A percentile compares a stretch with the other conserved stretches of the same genome.
Conservation (phyloP, 1,140 invertebrate species). For the Hycleus phaleratus region DNA sequence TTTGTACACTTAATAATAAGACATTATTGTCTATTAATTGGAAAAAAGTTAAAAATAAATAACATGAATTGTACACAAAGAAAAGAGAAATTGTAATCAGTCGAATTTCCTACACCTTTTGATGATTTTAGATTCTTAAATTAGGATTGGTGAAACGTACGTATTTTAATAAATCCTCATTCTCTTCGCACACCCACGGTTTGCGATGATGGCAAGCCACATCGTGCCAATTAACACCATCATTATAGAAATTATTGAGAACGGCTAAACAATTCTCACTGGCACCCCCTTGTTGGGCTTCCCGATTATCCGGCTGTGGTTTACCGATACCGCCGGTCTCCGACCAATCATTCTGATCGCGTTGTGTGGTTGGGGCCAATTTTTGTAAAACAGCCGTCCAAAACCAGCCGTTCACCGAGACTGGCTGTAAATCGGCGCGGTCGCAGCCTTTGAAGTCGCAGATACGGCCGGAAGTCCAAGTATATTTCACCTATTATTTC, state of each 20-base stretch:
- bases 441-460: slow-evolving; percentile 80
- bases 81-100: too few species aligned
- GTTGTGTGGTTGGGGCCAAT: slow-evolving; percentile 64
- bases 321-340: slow-evolving; percentile 67
- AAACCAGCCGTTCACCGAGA: slow-evolving; percentile 77
- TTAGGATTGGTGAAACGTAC: slow-evolving; percentile 69
- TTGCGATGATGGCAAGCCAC: slow-evolving; percentile 79
- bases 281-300: slow-evolving; percentile 67
- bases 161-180: slow-evolving; percentile 70
- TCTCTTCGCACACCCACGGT: slow-evolving; percentile 76
- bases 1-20: too few species aligned
- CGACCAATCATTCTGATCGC: slow-evolving; percentile 75
- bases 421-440: slow-evolving; percentile 65
- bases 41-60: too few species aligned
- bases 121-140: slow-evolving; percentile 51
- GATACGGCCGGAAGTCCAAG: slow-evolving; percentile 78
- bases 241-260: slow-evolving; percentile 78
- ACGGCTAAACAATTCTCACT: slow-evolving; percentile 72
- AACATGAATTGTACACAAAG: too few species aligned
- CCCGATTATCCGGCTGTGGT: slow-evolving; percentile 74
- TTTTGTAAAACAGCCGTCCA: slow-evolving; percentile 78
- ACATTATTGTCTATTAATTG: too few species aligned
- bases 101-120: not conserved
- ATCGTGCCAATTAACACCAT: slow-evolving; percentile 80
- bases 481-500: slow-evolving; percentile 58